Evolutionary conservation across 2,113 vertebrate genomes (phyloP).

Genomic region (Casuarius casuarius): DNA sequence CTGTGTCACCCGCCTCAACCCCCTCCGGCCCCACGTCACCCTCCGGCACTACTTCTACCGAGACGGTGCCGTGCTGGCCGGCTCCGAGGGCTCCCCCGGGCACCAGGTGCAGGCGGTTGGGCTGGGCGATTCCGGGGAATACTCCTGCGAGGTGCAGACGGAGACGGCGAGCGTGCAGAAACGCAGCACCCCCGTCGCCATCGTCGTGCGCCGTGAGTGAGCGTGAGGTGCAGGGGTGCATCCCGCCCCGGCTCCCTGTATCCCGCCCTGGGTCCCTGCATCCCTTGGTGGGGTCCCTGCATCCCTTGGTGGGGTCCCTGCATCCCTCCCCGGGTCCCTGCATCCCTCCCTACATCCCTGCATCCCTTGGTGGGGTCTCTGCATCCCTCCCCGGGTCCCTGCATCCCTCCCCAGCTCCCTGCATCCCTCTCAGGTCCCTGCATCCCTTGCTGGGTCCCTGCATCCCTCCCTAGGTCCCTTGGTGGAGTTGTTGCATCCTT

Average conservation of each 20-base stretch:
- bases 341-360: too few species aligned
- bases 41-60: not conserved
- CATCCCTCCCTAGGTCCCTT: not conserved
- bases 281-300: not conserved
- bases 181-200: accelerated
- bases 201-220: not conserved
- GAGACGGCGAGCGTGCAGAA: not conserved
- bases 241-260: too few species aligned
- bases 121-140: not conserved
- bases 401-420: not conserved
- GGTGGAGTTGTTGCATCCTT: too few species aligned
- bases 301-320: too few species aligned
- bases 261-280: too few species aligned
- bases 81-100: not conserved
- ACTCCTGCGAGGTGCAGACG: not conserved
- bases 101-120: not conserved
- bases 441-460: not conserved
- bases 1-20: not conserved
- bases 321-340: not conserved
- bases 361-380: too few species aligned
- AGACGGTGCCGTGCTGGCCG: not conserved
- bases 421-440: too few species aligned
- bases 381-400: not conserved
- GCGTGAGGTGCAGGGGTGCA: not conserved
- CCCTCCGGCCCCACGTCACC: not conserved